Conservation (phyloP, 2,797 vertebrate genomes). For the Enteromius anoplus region DNA sequence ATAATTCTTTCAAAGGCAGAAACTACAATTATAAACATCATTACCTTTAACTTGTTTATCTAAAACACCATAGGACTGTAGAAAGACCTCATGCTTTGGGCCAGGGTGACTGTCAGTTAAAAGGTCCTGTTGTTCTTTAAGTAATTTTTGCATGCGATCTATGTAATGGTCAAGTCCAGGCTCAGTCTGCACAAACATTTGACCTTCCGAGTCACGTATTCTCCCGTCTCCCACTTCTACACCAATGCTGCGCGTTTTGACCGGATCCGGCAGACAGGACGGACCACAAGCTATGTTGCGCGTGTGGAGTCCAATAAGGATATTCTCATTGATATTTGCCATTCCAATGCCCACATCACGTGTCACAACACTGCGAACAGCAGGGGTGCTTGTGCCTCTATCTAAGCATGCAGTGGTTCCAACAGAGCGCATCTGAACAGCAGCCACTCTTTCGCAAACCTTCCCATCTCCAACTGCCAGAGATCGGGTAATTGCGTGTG, state of each 20-base stretch:
- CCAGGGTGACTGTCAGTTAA: slow-evolving; percentile 83
- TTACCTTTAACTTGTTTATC: slow-evolving; percentile 65
- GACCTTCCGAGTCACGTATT: slow-evolving; percentile 66
- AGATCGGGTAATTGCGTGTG: slow-evolving; percentile 72
- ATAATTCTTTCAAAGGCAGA: neutral
- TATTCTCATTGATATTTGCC: slow-evolving; percentile 87
- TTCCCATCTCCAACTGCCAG: slow-evolving; percentile 86
- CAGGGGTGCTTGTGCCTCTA: slow-evolving; percentile 48
- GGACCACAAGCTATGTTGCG: slow-evolving; percentile 94
- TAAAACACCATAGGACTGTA: slow-evolving; percentile 75
- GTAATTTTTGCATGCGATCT: slow-evolving; percentile 86
- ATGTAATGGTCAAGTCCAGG: slow-evolving; percentile 89
- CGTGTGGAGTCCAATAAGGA: slow-evolving; percentile 89
- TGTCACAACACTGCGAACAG: slow-evolving; percentile 74
- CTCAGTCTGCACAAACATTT: slow-evolving; percentile 61
- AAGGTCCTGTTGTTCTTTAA: slow-evolving; percentile 87
- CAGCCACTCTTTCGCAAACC: slow-evolving; percentile 73
- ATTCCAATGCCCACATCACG: slow-evolving; percentile 88
- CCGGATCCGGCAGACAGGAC: slow-evolving; percentile 76
- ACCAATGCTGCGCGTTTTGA: slow-evolving; percentile 84
- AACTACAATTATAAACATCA: slow-evolving; percentile 72
- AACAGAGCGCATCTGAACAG: slow-evolving; percentile 78
- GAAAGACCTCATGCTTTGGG: slow-evolving; percentile 75
- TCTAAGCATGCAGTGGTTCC: slow-evolving; percentile 73
- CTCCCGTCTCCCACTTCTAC: slow-evolving; percentile 81